Evolutionary conservation across 2,888 invertebrate species (phyloP).

Genomic region (Entomobrya proxima): DNA sequence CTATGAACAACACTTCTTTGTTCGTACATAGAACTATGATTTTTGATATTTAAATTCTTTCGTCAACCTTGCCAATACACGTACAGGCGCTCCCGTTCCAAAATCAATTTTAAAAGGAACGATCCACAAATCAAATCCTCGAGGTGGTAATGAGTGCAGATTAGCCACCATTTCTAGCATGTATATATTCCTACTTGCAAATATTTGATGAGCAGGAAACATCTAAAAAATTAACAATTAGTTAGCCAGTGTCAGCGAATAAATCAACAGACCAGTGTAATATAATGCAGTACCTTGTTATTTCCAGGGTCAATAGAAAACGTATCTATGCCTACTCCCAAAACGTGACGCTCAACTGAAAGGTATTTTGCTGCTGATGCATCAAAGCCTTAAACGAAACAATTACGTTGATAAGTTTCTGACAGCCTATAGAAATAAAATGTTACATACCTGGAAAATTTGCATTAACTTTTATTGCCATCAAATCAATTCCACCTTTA

Average conservation of each 20-base stretch:
- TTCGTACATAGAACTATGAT: no score
- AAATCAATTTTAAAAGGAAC: constrained; percentile 72
- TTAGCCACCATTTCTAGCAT: constrained; percentile 73
- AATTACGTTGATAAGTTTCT: no score
- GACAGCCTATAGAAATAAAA: not conserved
- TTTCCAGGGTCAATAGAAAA: constrained; percentile 72
- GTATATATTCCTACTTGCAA: constrained; percentile 62
- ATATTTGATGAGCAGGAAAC: constrained; percentile 61
- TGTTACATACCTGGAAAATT: no score
- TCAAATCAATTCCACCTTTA: no score
- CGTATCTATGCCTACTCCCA: constrained; percentile 73
- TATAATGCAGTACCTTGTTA: constrained; percentile 58
- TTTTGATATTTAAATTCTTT: no score
- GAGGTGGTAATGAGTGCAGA: constrained; percentile 70
- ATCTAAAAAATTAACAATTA: not conserved
- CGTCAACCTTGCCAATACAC: constrained; percentile 64
- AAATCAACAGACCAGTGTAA: no score
- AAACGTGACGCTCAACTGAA: constrained; percentile 65
- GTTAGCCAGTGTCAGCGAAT: no score
- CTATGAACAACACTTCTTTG: no score
- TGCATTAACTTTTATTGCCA: no score
- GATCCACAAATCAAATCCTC: constrained; percentile 67
- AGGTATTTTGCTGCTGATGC: constrained; percentile 68
- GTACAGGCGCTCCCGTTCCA: constrained; percentile 68
- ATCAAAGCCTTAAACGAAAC: no score